phyloP scores from a whole-genome alignment of 2,888 invertebrate genomes.

The Eupithecia insigniata region DNA sequence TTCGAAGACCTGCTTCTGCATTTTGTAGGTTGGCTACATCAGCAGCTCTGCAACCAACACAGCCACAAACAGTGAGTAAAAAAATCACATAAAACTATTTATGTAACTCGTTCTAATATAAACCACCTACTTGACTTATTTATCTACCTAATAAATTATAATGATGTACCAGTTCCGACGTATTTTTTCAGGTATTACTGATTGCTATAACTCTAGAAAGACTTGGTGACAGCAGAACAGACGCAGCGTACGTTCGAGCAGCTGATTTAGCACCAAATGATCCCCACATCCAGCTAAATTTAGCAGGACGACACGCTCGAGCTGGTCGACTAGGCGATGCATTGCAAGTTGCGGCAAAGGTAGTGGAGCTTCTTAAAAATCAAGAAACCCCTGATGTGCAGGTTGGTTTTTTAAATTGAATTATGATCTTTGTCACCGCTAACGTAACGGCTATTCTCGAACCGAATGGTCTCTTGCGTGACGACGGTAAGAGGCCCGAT shows the following conservation, averaged over 20 bases:
- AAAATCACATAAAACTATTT: not conserved
- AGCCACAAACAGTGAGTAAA: conserved; percentile 65
- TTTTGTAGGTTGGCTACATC: conserved; percentile 75
- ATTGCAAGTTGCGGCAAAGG: conserved; percentile 55
- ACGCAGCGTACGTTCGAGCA: conserved; percentile 70
- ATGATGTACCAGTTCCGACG: too few species aligned
- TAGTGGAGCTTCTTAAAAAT: conserved; percentile 56
- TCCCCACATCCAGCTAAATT: conserved; percentile 67
- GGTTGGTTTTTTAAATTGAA: conserved; percentile 45
- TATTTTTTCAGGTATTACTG: conserved; percentile 64
- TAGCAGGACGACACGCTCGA: conserved; percentile 69
- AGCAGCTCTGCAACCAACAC: conserved; percentile 69
- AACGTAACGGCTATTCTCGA: too few species aligned
- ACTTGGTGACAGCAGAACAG: conserved; percentile 69
- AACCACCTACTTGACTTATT: too few species aligned
- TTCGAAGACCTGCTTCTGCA: conserved; percentile 71
- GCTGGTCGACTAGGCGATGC: conserved; percentile 62
- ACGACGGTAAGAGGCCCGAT: too few species aligned
- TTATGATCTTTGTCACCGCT: too few species aligned
- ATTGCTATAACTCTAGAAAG: conserved; percentile 74
- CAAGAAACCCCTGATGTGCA: conserved; percentile 64
- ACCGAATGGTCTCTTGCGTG: too few species aligned
- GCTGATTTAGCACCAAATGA: conserved; percentile 62
- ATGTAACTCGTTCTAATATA: too few species aligned
- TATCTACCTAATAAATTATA: too few species aligned